Percentiles rank a stretch among this genome's conserved stretches.
These are phyloP conservation scores for Branchinecta lindahli DNA, from an alignment of 1,140 invertebrate genomes.

Conservation along the genomic window DNA sequence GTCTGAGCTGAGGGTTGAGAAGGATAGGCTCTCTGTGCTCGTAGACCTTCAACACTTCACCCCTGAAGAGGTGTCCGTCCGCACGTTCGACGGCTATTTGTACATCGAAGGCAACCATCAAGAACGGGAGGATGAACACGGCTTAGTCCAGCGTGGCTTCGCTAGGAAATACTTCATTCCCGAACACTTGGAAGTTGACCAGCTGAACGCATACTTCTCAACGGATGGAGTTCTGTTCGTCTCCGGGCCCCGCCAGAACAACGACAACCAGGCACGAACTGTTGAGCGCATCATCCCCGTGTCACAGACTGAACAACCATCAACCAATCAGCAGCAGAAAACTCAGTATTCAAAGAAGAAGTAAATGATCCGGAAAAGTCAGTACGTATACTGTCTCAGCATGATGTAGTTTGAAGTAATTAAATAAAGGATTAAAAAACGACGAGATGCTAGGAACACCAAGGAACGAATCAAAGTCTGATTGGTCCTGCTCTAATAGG, in stretches of 20 bases:
- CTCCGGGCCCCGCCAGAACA: background rate
- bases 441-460: no score
- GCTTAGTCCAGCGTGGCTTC: background rate
- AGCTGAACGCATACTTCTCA: background rate
- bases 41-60: background rate
- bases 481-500: no score
- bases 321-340: no score
- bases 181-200: background rate
- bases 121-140: background rate
- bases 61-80: background rate
- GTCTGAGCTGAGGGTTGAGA: background rate
- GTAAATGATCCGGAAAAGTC: no score
- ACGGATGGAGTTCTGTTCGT: background rate
- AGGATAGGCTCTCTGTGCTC: background rate
- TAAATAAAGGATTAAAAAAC: no score
- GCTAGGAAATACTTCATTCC: background rate
- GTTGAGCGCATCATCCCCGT: no score
- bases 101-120: background rate
- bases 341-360: no score
- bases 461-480: no score
- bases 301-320: no score
- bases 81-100: background rate
- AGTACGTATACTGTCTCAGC: no score
- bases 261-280: no score
- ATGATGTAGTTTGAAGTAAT: no score